A percentile compares a stretch with the other conserved stretches of the same genome.
Conservation (phyloP, 2,797 vertebrate species). For the Bradypodion ventrale region DNA sequence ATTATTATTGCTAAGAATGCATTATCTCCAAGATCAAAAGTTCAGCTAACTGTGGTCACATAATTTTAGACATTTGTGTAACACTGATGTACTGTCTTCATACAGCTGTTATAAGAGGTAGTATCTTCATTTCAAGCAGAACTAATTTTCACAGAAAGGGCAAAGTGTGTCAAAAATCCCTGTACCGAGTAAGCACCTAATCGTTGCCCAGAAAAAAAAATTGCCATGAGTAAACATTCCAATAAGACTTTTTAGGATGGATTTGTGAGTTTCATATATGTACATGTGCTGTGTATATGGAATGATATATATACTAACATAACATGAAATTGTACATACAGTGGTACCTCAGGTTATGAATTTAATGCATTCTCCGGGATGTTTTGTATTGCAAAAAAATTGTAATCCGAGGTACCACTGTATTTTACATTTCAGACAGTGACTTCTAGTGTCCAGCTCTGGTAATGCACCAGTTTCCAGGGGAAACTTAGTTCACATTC, state of each 20-base stretch:
- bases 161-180: not conserved
- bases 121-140: not conserved
- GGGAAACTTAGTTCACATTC: no score
- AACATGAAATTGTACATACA: not conserved
- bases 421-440: no score
- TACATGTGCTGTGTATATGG: not conserved
- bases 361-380: no score
- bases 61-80: not conserved
- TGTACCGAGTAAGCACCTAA: not conserved
- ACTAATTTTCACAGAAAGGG: not conserved
- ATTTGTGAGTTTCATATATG: not conserved
- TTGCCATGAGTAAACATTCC: not conserved
- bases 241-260: not conserved
- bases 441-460: no score
- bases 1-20: constrained; percentile 14
- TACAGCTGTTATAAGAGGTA: not conserved
- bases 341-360: no score
- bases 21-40: constrained; percentile 17
- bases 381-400: no score
- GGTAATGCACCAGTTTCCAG: no score
- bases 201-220: not conserved
- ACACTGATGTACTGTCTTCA: not conserved
- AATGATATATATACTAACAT: not conserved
- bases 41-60: not conserved
- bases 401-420: no score